Evolutionary conservation across 2,113 vertebrate species (phyloP).

Genomic region (Arenaria interpres): DNA sequence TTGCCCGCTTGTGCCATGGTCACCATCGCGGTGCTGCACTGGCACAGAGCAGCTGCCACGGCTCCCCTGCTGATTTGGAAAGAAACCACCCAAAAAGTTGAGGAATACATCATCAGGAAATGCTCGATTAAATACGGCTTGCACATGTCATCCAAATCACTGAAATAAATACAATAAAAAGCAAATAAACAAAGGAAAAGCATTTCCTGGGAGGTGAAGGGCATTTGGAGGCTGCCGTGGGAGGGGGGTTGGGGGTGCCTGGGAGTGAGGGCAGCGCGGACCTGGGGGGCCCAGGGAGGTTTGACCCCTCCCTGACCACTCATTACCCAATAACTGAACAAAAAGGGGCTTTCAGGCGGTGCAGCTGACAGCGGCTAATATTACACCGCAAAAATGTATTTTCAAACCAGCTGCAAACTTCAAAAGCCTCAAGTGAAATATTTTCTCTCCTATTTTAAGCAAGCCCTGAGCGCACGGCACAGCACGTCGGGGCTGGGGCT

Average conservation of each 20-base stretch:
- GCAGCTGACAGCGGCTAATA: not conserved
- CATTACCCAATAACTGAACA: not conserved
- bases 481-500: not conserved
- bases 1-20: not conserved
- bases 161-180: accelerated
- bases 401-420: not conserved
- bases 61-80: not conserved
- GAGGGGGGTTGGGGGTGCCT: not conserved
- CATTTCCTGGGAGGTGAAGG: not conserved
- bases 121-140: too few species aligned
- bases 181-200: not conserved
- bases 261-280: not conserved
- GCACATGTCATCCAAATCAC: accelerated
- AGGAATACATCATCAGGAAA: not conserved
- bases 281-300: not conserved
- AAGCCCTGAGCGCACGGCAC: not conserved
- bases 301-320: not conserved
- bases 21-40: not conserved
- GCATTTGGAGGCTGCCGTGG: not conserved
- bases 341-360: not conserved
- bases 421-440: not conserved
- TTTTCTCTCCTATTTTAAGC: not conserved
- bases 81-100: not conserved
- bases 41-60: accelerated
- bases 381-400: not conserved